Evolutionary conservation across 1,140 invertebrate species (phyloP).

Genomic region (Drosophila lini): DNA sequence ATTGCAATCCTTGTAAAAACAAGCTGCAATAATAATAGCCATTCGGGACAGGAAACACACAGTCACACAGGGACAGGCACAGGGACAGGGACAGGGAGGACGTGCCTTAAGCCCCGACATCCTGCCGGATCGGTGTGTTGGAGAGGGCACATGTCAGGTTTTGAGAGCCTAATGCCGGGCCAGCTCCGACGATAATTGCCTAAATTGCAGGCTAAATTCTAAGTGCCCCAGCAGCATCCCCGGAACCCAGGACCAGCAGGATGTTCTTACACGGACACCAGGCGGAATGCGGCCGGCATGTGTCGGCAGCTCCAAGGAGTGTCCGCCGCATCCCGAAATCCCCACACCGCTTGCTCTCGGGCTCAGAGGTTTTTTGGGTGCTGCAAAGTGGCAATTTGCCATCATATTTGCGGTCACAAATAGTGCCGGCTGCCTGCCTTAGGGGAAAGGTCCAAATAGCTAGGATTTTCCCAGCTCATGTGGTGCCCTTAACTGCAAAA

Average conservation of each 20-base stretch:
- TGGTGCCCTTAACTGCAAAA: neutral
- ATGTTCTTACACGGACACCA: constrained; percentile 42
- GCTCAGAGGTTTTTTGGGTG: constrained; percentile 32
- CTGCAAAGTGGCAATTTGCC: constrained; percentile 68
- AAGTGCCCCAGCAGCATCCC: constrained; percentile 39
- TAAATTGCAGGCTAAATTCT: constrained; percentile 66
- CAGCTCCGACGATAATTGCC: constrained; percentile 66
- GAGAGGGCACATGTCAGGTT: constrained; percentile 57
- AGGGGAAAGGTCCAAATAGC: constrained; percentile 8
- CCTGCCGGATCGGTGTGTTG: constrained; percentile 20
- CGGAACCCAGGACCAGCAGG: constrained; percentile 9
- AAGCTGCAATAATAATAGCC: constrained; percentile 55
- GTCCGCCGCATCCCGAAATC: neutral
- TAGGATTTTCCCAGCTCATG: constrained; percentile 11
- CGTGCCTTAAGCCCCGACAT: constrained; percentile 39
- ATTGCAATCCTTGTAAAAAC: constrained; percentile 49
- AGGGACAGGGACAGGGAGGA: neutral
- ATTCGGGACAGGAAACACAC: constrained; percentile 28
- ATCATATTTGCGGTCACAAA: constrained; percentile 58
- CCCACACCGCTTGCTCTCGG: constrained; percentile 17
- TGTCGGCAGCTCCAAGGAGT: constrained; percentile 42
- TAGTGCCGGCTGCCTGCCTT: constrained; percentile 12
- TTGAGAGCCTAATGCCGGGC: constrained; percentile 56
- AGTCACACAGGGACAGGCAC: neutral
- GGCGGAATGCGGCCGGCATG: constrained; percentile 31